Base-by-base conservation (phyloP, 2,113 vertebrate genomes). In the Periophthalmodon schlosseri region DNA sequence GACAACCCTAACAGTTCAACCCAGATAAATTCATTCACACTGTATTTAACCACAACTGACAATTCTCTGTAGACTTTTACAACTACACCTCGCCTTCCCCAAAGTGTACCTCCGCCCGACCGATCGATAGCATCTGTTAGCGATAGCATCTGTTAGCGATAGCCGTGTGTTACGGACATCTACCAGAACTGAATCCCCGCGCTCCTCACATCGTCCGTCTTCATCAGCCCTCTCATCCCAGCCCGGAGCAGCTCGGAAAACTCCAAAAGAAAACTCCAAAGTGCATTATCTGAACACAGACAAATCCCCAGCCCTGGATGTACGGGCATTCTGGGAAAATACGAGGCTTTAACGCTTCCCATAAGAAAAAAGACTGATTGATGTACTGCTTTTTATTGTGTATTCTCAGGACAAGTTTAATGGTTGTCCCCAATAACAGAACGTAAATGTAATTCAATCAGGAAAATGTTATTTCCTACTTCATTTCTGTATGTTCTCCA, bases 251-350 rank as follows among this genome's bases (percentile, higher is more conserved):
- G 47, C 0, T 14, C 65, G 3, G 73, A 4, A 7, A 44, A 80
- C 82, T 69, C 78, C 0, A 57, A 60, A 80, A 75, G 44, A 28
- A 44, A 78, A 72, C 77, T 77, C 52, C 23, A 82, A 87, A 84
- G 81, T 77, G 82, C 77, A 84, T 89, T 87, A 84, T 61, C 66
- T 77, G 68, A 68, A 52, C 81, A 1, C 70, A 54, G 63, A 74
- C 80, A 49, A 73, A 75, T 72, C 33, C 70, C 39, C 46, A 16
- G 74, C 33, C 16, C 36, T 20, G 57, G 13, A 57, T 23, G 70
- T 24, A 81, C 0, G 74, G 65, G 69, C 47, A 56, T 67, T 78
- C 74, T 86, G 80, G 80, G 81, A 85, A 83, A 85, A 60, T 73
- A 79, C 66, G 68, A 23, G 9, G 34, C 57, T 46, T 14, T 49